These are phyloP conservation scores for Hyperopisus bebe DNA, from an alignment of 2,113 vertebrate genomes.

Conservation along the genomic window DNA sequence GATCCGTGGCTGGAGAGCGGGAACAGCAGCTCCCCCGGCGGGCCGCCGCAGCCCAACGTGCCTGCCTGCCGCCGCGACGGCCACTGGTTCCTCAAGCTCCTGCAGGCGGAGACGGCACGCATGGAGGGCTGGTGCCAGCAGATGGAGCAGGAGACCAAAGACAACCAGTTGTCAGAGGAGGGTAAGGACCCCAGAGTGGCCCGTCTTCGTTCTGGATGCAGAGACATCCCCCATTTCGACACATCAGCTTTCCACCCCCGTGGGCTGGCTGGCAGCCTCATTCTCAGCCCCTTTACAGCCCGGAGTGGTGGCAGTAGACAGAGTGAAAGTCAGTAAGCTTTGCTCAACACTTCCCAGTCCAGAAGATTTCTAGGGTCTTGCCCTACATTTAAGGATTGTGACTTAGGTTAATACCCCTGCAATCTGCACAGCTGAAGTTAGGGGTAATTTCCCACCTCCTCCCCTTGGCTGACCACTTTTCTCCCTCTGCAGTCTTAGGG, in stretches of 20 bases:
- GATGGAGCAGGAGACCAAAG: conserved; percentile 98
- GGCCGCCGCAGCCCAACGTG: conserved; percentile 55
- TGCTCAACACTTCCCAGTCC: not conserved
- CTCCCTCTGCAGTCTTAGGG: conserved; percentile 72
- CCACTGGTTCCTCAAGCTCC: conserved; percentile 95
- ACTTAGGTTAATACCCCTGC: not conserved
- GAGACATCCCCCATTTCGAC: not conserved
- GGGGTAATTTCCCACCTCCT: not conserved
- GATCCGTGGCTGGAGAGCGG: conserved; percentile 93
- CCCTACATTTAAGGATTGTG: not conserved
- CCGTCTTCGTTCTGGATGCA: not conserved
- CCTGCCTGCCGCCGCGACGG: conserved; percentile 83
- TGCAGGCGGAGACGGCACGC: conserved; percentile 90
- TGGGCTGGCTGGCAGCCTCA: not conserved
- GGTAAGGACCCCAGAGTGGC: conserved; percentile 55
- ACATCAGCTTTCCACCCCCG: not conserved
- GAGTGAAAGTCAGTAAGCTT: not conserved
- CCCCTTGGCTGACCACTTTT: conserved; percentile 12
- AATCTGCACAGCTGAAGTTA: not conserved
- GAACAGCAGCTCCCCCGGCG: conserved; percentile 60
- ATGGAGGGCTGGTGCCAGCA: conserved; percentile 98
- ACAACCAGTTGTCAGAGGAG: conserved; percentile 94
- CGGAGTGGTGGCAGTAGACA: not conserved
- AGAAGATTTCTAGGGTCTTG: not conserved
- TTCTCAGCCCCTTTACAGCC: not conserved